Percentiles rank a stretch among this genome's conserved stretches.
Evolutionary conservation across 1,140 invertebrate genomes (phyloP).

Genomic region (Odontomachus brunneus): DNA sequence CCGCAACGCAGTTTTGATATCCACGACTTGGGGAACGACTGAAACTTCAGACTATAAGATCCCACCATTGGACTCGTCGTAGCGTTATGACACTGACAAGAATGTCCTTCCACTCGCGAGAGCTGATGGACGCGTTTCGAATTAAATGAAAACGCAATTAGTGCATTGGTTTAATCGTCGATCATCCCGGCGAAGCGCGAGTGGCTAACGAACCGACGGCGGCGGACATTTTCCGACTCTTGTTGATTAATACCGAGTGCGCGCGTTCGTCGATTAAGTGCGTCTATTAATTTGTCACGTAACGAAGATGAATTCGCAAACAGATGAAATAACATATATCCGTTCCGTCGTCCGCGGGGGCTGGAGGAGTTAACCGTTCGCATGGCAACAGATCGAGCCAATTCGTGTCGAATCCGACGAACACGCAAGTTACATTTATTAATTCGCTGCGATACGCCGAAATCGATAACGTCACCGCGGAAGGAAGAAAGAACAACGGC

Average conservation of each 20-base stretch:
- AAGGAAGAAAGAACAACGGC: too few relatives aligned
- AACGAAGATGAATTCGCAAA: slow-evolving; percentile 47
- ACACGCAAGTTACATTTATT: background rate
- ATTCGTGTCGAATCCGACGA: background rate
- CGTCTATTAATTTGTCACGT: slow-evolving; percentile 32
- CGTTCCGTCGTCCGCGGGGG: too few relatives aligned
- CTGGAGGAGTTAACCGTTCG: background rate
- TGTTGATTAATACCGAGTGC: slow-evolving; percentile 58
- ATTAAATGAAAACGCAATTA: slow-evolving; percentile 73
- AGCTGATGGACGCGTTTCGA: slow-evolving; percentile 53
- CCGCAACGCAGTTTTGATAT: background rate
- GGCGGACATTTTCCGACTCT: slow-evolving; percentile 55
- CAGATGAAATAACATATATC: slow-evolving; percentile 28
- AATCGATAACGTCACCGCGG: background rate
- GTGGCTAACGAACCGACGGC: slow-evolving; percentile 52
- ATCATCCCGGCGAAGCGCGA: slow-evolving; percentile 41
- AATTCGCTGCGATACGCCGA: background rate
- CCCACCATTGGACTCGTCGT: background rate
- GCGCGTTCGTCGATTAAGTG: slow-evolving; percentile 48
- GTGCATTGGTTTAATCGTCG: slow-evolving; percentile 64
- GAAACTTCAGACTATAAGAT: slow-evolving; percentile 10
- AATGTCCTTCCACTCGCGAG: slow-evolving; percentile 19
- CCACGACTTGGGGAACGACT: background rate
- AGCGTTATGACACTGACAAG: background rate
- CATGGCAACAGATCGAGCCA: background rate